Base-by-base conservation (phyloP, 2,113 vertebrate genomes). In the Pseudolaguvia tuberculata region DNA sequence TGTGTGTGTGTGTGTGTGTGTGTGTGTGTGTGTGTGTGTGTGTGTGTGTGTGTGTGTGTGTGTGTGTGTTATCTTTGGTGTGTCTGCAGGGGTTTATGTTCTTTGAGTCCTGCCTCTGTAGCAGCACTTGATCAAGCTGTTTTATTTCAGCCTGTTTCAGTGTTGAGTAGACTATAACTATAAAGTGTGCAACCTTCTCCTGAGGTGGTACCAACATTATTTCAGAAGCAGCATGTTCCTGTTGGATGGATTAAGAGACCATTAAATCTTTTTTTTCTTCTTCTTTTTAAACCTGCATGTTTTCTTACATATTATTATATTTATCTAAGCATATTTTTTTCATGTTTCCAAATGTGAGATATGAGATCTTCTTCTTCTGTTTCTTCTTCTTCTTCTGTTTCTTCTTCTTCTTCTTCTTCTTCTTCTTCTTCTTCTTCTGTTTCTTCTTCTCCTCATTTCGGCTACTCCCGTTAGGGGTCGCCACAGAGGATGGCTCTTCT, bases 161-260 rank as follows among this genome's bases (percentile, higher is more conserved):
- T 56, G 72, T 35, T 66, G 51, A 66, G 72, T 66, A 56, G 61
- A 75, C 55, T 75, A 75, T 66, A 75, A 75, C 55, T 75, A 75
- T 66, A 75, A 56, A 66, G 61, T 66, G 72, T 75, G 35, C 23
- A 55, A 31, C 42, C 20, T 72, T 65, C 65, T 29, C 51, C 51
- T 55, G 61, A 15, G 6, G 23, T 56, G 18, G 23, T 63, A 25
- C 21, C 50, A 66, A 48, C 23, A 66, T 66, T 56, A 53, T 29
- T 75, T 23, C 35, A 29, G 61, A 11, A 42, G 29, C 27, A 63
- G 5, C 3, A 31, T 63, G 59, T 7, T 3, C 1, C 62, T 65
- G 59, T 35, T 23, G n/a, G 27, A 62, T 53, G 15, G 17, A 52
- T 53, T 65, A 14, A 53, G 21, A 5, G 20, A 55, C 23, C 53